Percentiles rank a stretch among this genome's conserved stretches.
Evolutionary conservation across 2,888 invertebrate species (phyloP).

Genomic region (Cheilosia soror): DNA sequence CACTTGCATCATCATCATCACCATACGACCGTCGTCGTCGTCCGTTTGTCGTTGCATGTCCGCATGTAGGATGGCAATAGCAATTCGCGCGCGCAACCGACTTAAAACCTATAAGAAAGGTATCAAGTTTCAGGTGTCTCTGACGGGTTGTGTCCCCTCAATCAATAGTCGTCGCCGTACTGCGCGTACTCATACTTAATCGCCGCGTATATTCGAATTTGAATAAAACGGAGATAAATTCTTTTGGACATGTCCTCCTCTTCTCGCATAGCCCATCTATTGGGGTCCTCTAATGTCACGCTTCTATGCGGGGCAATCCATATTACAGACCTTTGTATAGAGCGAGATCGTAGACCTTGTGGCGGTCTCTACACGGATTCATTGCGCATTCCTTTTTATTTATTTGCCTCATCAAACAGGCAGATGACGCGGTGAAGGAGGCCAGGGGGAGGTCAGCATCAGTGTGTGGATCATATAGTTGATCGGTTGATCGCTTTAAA

Average conservation of each 20-base stretch:
- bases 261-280: slow-evolving; percentile 22
- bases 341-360: slow-evolving; percentile 66
- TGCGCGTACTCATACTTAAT: slow-evolving; percentile 15
- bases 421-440: neutral
- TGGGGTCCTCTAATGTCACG: slow-evolving; percentile 66
- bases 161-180: slow-evolving; percentile 54
- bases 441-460: neutral
- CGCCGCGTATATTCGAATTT: slow-evolving; percentile 54
- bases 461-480: slow-evolving; percentile 62
- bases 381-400: slow-evolving; percentile 68
- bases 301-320: slow-evolving; percentile 71
- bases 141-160: slow-evolving; percentile 57
- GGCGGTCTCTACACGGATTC: slow-evolving; percentile 63
- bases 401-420: slow-evolving; percentile 43
- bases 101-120: slow-evolving; percentile 40
- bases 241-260: slow-evolving; percentile 57
- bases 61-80: slow-evolving; percentile 48
- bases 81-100: slow-evolving; percentile 40
- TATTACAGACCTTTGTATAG: slow-evolving; percentile 44
- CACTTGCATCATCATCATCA: slow-evolving; percentile 72
- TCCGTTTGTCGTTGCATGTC: slow-evolving; percentile 18
- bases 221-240: slow-evolving; percentile 68
- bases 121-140: slow-evolving; percentile 73
- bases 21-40: slow-evolving; percentile 22
- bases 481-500: slow-evolving; percentile 72